Conservation (phyloP, 2,888 invertebrate species). For the Leptinotarsa tumamoca region DNA sequence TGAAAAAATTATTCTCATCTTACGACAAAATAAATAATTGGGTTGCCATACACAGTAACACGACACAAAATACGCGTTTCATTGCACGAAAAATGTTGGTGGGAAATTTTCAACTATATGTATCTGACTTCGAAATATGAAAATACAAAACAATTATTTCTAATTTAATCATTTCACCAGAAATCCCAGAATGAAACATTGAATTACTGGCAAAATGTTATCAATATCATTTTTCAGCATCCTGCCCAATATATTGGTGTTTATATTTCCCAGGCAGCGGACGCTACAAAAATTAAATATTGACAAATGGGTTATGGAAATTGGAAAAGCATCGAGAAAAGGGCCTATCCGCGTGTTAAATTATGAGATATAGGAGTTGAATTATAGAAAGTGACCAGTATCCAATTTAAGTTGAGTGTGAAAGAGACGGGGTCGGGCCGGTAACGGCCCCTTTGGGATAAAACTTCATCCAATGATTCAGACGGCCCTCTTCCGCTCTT, state of each 20-base stretch:
- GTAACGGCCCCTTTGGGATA: conserved; percentile 65
- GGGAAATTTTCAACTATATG: too few relatives aligned
- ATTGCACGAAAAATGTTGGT: too few relatives aligned
- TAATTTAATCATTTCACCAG: neutral
- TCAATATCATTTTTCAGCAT: neutral
- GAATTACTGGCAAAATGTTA: neutral
- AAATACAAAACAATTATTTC: too few relatives aligned
- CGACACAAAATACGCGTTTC: too few relatives aligned
- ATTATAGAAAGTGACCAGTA: conserved; percentile 68
- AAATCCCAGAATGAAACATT: neutral
- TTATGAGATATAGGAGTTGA: conserved; percentile 67
- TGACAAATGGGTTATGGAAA: conserved; percentile 45
- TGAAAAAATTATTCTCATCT: too few relatives aligned
- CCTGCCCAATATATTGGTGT: neutral
- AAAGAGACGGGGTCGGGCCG: conserved; percentile 65
- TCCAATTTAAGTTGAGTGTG: conserved; percentile 67
- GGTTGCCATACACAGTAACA: too few relatives aligned
- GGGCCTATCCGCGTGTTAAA: conserved; percentile 52
- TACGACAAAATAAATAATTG: too few relatives aligned
- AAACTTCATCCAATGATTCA: conserved; percentile 66
- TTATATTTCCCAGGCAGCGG: conserved; percentile 1
- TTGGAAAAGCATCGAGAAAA: conserved; percentile 44
- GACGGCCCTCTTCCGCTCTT: conserved; percentile 52
- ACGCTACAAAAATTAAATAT: conserved; percentile 31
- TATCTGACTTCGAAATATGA: too few relatives aligned